phyloP scores from a whole-genome alignment of 2,888 invertebrate species.

The Nysson spinosus region DNA sequence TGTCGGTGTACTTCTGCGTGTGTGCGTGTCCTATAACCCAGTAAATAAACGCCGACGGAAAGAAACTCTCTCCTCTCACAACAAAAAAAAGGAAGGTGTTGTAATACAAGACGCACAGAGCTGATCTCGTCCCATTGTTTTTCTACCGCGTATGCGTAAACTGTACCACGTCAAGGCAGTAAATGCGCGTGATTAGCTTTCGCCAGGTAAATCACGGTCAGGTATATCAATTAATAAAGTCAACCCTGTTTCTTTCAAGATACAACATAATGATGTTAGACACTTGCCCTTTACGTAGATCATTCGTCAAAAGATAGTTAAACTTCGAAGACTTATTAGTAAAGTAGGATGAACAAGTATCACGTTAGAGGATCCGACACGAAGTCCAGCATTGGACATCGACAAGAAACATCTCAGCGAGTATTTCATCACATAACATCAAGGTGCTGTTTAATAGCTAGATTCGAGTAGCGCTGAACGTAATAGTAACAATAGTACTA shows the following conservation, averaged over 20 bases:
- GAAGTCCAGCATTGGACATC: no score
- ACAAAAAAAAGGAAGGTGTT: constrained; percentile 6
- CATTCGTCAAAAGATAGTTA: not conserved
- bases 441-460: constrained; percentile 17
- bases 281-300: constrained; percentile 7
- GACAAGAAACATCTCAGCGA: not conserved
- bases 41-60: constrained; percentile 41
- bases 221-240: constrained; percentile 21
- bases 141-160: constrained; percentile 31
- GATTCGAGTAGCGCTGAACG: constrained; percentile 24
- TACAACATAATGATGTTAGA: no score
- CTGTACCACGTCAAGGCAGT: constrained; percentile 32
- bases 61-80: constrained; percentile 8
- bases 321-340: no score
- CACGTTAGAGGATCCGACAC: no score
- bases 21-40: constrained; percentile 59
- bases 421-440: constrained; percentile 3
- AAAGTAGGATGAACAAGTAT: no score
- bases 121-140: constrained; percentile 24
- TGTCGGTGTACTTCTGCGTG: constrained; percentile 36
- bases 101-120: no score
- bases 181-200: constrained; percentile 64
- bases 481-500: constrained; percentile 12
- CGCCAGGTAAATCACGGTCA: constrained; percentile 64
- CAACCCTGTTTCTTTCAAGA: not conserved